These are phyloP conservation scores for Egretta garzetta DNA, from an alignment of 2,113 vertebrate species.

Conservation along the genomic window DNA sequence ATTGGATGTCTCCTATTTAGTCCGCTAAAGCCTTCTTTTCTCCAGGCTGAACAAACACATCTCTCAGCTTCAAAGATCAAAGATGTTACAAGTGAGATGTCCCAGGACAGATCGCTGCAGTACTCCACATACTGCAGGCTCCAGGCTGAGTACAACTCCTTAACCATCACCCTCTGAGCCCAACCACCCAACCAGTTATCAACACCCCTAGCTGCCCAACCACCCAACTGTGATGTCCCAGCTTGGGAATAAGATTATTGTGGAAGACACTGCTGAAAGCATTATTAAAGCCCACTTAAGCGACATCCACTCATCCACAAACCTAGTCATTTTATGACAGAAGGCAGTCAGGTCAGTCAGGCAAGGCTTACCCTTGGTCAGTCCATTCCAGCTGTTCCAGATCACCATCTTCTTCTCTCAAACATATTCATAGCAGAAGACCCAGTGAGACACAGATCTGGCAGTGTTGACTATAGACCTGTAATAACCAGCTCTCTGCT, in stretches of 20 bases:
- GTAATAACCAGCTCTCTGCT: background rate
- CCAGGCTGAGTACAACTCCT: background rate
- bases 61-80: background rate
- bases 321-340: background rate
- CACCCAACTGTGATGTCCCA: background rate
- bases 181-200: background rate
- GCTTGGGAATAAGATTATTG: background rate
- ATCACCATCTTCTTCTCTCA: background rate
- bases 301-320: background rate
- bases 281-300: background rate
- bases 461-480: background rate
- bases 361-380: background rate
- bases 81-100: background rate
- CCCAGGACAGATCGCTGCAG: background rate
- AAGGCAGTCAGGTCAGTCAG: background rate
- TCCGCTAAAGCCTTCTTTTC: background rate
- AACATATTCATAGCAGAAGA: background rate
- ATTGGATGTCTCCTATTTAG: background rate
- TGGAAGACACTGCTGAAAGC: background rate
- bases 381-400: background rate
- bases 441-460: background rate
- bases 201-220: background rate
- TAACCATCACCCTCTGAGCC: background rate
- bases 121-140: rapidly evolving
- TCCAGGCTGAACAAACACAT: background rate